Conservation (phyloP, 2,888 invertebrate genomes). For the Halictus ligatus region DNA sequence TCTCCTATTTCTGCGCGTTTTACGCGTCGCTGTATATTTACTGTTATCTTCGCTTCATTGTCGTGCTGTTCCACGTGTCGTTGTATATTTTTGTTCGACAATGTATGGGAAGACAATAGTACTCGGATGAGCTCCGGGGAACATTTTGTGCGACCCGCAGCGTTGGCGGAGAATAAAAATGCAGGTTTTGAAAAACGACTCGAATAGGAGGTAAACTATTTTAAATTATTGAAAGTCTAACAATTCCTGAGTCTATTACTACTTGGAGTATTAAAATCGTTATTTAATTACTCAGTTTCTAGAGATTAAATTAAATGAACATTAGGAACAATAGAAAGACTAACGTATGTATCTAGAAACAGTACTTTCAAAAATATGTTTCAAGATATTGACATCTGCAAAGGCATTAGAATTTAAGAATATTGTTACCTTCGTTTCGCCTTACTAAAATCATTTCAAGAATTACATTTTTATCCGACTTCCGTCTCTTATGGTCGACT, state of each 20-base stretch:
- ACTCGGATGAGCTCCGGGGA: neutral
- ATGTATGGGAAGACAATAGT: neutral
- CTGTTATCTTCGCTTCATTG: neutral
- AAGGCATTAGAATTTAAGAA: neutral
- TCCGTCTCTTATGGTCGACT: too few relatives aligned
- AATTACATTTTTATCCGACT: too few relatives aligned
- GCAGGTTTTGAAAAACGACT: neutral
- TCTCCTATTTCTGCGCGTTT: neutral
- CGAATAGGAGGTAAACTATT: neutral
- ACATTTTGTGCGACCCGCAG: neutral
- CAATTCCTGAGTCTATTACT: too few relatives aligned
- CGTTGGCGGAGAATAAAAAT: neutral
- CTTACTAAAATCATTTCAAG: too few relatives aligned
- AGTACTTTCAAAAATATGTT: too few relatives aligned
- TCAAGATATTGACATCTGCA: too few relatives aligned
- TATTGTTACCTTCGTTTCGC: too few relatives aligned
- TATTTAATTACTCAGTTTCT: too few relatives aligned
- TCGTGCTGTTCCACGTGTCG: neutral
- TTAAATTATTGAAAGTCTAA: neutral
- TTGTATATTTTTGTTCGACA: neutral
- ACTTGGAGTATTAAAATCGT: too few relatives aligned
- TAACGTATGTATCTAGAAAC: too few relatives aligned
- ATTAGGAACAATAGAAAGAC: too few relatives aligned
- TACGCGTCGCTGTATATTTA: neutral
- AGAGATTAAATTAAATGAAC: too few relatives aligned